Base-by-base conservation (phyloP, 2,113 vertebrate species). In the Aleadryas rufinucha region DNA sequence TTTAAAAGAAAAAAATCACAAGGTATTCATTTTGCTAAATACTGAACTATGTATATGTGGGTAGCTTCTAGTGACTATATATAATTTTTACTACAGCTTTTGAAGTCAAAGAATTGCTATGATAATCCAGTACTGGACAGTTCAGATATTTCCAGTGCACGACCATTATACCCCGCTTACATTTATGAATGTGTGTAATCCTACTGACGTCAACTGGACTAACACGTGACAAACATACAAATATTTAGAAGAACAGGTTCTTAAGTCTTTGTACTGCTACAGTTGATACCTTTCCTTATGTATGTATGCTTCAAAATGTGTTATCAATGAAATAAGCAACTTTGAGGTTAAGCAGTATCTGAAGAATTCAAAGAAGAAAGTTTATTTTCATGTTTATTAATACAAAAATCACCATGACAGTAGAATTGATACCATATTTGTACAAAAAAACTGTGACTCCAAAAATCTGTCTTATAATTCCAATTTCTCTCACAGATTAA, bases 141-240 rank as follows among this genome's bases (percentile, higher is more conserved):
- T 92, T 90, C 56, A 72, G 71, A 90, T 91, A 91, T 80, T 96
- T 95, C 78, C 87, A 95, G 47, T 13, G 37, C 74, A 63, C 2
- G 0, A 90, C 70, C 66, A 70, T 66, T 81, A 72, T 35, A 87
- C 5, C 41, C 75, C 0, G 10, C 79, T 79, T 87, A 87, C 30
- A 77, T 28, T 72, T 54, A 47, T 47, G 60, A 88, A 80, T 61
- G 37, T 39, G 24, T 66, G 60, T 74, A 83, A 91, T 91, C 66
- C 71, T 63, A 66, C 54, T 93, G 84, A 93, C 9, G 4, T 94
- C 84, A 94, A 27, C 1, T 39, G 50, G 66, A 44, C 84, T 89
- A 68, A 87, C 0, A 14, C 1, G 0, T 64, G 91, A 93, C 68
- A 74, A 93, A 71, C 4, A 3, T 4, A 64, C 14, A 64, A 91